Base-by-base conservation (phyloP, 2,797 vertebrate genomes). In the Lepilemur ruficaudatus region DNA sequence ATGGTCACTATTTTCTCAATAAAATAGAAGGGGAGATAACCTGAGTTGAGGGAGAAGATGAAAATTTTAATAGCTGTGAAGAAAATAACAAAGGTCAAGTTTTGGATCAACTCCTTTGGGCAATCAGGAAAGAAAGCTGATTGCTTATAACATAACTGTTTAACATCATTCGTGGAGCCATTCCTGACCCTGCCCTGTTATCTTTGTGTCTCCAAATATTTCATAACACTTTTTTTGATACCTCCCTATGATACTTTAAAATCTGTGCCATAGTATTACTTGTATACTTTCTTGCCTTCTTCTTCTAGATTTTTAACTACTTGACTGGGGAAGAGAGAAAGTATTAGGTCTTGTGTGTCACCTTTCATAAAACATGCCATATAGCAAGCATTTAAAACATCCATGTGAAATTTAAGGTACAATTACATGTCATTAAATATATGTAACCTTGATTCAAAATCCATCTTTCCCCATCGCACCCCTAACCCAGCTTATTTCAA, bases 371-470 rank as follows among this genome's bases (percentile, higher is more conserved):
- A 52, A 61, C 18, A 92, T 23, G 22, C 23, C 30, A 52, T 17
- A 79, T 8, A 70, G 11, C 15, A 87, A 67, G 23, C 25, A 91
- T 92, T 93, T 89, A 87, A 93, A 94, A 95, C 30, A 87, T 17
- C 20, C 52, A 78, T 52, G 12, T 32, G 88, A 89, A 93, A 55
- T 10, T 75, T 35, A 32, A 78, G 25, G 23, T 48, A 67, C 70
- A 63, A 46, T 48, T 52, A 81, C 7, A 32, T n/a, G 35, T 28
- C 55, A 46, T 25, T 43, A 79, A 85, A 28, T 25, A 90, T 32
- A 28, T 48, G 11, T 32, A 55, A 38, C 20, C 28, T 67, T n/a
- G 65, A 41, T 85, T 86, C 63, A 95, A 43, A 59, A 88, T 22
- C 41, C 82, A 91, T 22, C 46, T 72, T 69, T 86, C 55, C 50